Base-by-base conservation (phyloP, 2,888 invertebrate genomes). In the Clostera curtula region DNA sequence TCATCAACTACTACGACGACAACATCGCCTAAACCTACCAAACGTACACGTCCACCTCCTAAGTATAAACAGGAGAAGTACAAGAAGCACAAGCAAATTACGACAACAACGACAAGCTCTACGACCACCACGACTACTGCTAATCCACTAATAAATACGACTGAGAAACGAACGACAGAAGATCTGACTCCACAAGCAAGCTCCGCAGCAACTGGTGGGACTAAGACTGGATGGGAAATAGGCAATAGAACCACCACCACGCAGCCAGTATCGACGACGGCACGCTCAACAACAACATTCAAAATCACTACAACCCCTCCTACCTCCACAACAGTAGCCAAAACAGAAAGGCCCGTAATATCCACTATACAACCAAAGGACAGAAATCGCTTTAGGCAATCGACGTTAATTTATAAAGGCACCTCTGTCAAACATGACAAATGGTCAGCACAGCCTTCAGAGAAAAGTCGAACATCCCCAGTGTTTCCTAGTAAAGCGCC, bases 401-500 rank as follows among this genome's bases (percentile, higher is more conserved):
- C 83, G 7, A 79, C 77, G 9, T 40, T 83, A 28, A 66, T 79
- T 51, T 35, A 57, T 5, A 80, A 82, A 52, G 82, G 83, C 10
- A 82, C 82, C 12, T 82, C 83, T n/a, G 65, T 77, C 1, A 83
- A 80, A 30, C 79, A 80, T 30, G 82, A 82, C 35, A 77, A 67
- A 49, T 82, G 82, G 75, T 73, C 56, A 31, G 29, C 36, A 4
- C 42, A 38, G 12, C 19, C 39, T 14, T 26, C 32, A 23, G 67
- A 72, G 12, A 72, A 59, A 31, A 56, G 49, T 26, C 52, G 45
- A 36, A 47, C 56, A 14, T 36, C 47, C 25, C 9, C 49, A 14
- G 32, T 46, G 13, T 14, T 47, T 12, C 18, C 56, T 2, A 45
- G 47, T 2, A 57, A 53, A 41, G 46, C 40, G 25, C 43, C 53